A percentile compares a stretch with the other conserved stretches of the same genome.
Conservation (phyloP, 2,888 invertebrate species). For the Ectobius pallidus region DNA sequence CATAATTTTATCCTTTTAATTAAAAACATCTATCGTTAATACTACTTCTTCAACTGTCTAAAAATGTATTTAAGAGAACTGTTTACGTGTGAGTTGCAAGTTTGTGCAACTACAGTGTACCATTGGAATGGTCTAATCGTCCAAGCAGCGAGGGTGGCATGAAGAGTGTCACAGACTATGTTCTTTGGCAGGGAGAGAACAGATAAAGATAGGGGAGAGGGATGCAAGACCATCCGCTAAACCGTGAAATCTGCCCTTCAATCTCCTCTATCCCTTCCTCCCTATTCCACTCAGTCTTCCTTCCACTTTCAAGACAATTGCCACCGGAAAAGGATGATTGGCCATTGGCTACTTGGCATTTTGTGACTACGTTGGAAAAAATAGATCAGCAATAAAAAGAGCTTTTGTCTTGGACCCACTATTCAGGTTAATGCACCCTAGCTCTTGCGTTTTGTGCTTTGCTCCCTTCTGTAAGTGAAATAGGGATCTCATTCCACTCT, state of each 20-base stretch:
- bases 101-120: too few relatives aligned
- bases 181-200: conserved; percentile 5
- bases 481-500: too few relatives aligned
- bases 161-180: conserved; percentile 1
- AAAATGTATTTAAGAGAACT: too few relatives aligned
- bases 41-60: too few relatives aligned
- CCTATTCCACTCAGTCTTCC: too few relatives aligned
- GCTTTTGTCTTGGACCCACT: too few relatives aligned
- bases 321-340: conserved; percentile 41
- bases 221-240: conserved; percentile 16
- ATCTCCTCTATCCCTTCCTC: conserved; percentile 29
- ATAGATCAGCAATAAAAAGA: conserved; percentile 22
- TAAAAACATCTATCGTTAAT: too few relatives aligned
- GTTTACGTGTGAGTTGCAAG: too few relatives aligned
- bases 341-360: conserved; percentile 30
- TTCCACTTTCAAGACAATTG: conserved; percentile 39
- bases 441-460: too few relatives aligned
- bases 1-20: too few relatives aligned
- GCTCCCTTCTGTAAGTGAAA: too few relatives aligned
- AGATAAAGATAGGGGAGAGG: conserved; percentile 23
- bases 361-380: conserved; percentile 7
- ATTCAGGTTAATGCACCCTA: too few relatives aligned
- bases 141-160: not conserved
- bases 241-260: conserved; percentile 38
- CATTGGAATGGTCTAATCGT: conserved; percentile 24